Base-by-base conservation (phyloP, 1,140 invertebrate species). In the Drosophila bifasciata region DNA sequence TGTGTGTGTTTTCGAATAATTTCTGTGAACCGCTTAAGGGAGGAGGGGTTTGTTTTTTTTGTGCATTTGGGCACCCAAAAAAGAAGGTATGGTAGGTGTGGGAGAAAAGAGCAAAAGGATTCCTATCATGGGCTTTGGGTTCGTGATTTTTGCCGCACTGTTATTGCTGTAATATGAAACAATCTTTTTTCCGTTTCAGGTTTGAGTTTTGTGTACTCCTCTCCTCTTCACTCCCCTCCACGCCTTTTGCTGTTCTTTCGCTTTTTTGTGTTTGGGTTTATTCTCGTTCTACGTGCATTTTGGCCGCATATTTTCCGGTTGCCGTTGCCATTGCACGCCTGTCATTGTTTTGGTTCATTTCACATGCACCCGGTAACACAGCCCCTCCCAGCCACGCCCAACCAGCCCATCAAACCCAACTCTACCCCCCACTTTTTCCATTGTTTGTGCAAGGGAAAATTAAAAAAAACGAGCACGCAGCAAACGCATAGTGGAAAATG, bases 111-210 rank as follows among this genome's bases (percentile, higher is more conserved):
- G 39, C 36, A 58, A 51, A 60, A 49, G 61, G 75, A 83, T 73
- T 69, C 75, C 67, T 67, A 71, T 75, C 75, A 59, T 77, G 68
- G 36, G 43, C 56, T 45, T 45, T 70, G 63, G 71, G 57, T 45
- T 76, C 53, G n/a, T 81, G 80, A 85, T 85, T 85, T 61, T 86
- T 67, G 11, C 81, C 77, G 59, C 76, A 72, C 55, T 71, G 80
- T 76, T 84, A 85, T 84, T 80, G 80, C 80, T 70, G 80, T 85
- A 84, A 84, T 76, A 73, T 85, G 81, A 86, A 84, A 86, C 81
- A 74, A 55, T 80, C 77, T 73, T 66, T 71, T 36, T 15, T 8
- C 36, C 6, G 19, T 9, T 57, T 56, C 59, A 28, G 15, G 15
- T 43, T 52, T 57, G 21, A 13, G 57, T 15, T 44, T 36, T 36